Base-by-base conservation (phyloP, 2,888 invertebrate genomes). In the Acanthosepion lycidas region DNA sequence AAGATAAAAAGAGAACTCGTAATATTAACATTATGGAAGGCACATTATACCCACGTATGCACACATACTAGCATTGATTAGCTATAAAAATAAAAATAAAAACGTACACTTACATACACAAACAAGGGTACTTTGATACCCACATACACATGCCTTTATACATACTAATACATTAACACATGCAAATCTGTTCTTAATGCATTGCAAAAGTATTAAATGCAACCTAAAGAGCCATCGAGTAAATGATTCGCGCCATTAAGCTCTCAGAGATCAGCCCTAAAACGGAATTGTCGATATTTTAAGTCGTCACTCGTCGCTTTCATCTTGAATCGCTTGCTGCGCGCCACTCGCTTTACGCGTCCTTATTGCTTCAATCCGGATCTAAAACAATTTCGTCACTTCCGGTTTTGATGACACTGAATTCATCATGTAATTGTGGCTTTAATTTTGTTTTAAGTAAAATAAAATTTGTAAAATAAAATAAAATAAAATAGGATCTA, bases 271-370 rank as follows among this genome's bases (percentile, higher is more conserved):
- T n/a, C 78, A 9, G 12, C 78, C 78, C n/a, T 78, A 78, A 78
- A 78, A 78, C 78, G 78, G 78, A 78, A 78, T 78, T 78, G 78
- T 78, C 78, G 78, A 78, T 78, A 78, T n/a, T 78, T 78, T 33
- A 78, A 78, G n/a, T 78, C 78, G n/a, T 78, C 78, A 78, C n/a
- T n/a, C 0, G 78, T 0, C n/a, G n/a, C 78, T 78, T 78, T 78
- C 78, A 78, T 78, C 78, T 78, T 33, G 78, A 15, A n/a, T n/a
- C n/a, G 78, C n/a, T 33, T 78, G 78, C 78, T 78, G 78, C n/a
- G 78, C n/a, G 15, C 8, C n/a, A 33, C n/a, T 78, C 78, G 78
- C 12, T 78, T 5, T n/a, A 78, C 78, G n/a, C n/a, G 18, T 33
- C 78, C 78, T 33, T 78, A 78, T 78, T n/a, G 78, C 12, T 78